Evolutionary conservation across 92 coral and sea anemone genomes (phyloP), one percentile per base, ranked within the genome.

Genomic region (Metridium senile): DNA sequence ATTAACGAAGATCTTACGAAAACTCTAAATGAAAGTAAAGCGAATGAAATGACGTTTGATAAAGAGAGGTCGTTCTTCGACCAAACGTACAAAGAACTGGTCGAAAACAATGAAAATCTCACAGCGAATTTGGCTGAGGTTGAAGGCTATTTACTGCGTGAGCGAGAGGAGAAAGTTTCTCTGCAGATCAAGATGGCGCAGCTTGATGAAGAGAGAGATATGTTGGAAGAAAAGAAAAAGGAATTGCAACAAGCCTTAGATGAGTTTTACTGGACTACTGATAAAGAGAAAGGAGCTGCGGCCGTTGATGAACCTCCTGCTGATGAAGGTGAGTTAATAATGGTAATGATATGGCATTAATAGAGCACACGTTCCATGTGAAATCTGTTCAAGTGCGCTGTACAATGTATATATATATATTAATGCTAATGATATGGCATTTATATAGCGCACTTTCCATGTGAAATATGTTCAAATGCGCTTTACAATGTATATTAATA

Each of bases 171-270:
- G 63, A 86, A 85, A 74, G 87, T 92, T 10, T 80, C 93, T 0
- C 49, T 85, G 28, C 89, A 89, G 67, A 89, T 85, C 52, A 87
- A 81, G 62, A 73, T 75, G 74, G 85, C 80, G 9, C 91, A 90
- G 62, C 25, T 87, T 39, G 98, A 93, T 32, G 93, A 85, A 76
- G 93, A 93, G 74, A 86, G 83, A 54, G 98, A 91, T 54, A 68
- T 77, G 28, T 85, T 89, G 11, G 93, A 93, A 23, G 81, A 68
- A 1, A 93, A 91, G 81, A 68, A 84, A 52, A 57, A 69, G 10
- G 96, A 95, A 65, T 73, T 95, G 32, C 92, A 95, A 56, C 89
- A 88, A 82, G 99, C 99, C 32, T 65, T 95, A 25, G 99, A 95
- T 59, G 99, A 95, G 64, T 95, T 95, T 83, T 88, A 89, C 2